A percentile compares a stretch with the other conserved stretches of the same genome.
Conservation (phyloP, 2,797 vertebrate species). For the Myiotriccus ornatus region DNA sequence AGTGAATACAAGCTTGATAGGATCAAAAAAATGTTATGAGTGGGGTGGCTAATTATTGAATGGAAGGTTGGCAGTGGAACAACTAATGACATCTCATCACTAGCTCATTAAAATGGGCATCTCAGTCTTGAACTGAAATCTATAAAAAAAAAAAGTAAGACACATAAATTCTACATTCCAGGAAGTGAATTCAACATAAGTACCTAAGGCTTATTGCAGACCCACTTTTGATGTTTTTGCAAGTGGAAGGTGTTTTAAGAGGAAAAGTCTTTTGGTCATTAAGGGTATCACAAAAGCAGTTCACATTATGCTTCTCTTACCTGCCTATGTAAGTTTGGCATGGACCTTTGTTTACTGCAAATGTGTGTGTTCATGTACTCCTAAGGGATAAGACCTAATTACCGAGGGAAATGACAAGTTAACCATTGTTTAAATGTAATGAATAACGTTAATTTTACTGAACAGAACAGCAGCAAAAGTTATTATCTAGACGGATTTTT, state of each 20-base stretch:
- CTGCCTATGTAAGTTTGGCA: neutral
- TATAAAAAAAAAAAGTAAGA: neutral
- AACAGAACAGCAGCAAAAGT: neutral
- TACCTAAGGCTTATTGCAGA: neutral
- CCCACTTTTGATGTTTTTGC: neutral
- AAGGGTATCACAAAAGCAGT: neutral
- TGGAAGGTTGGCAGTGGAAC: neutral
- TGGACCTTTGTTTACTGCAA: neutral
- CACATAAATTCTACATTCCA: neutral
- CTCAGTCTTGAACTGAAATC: neutral
- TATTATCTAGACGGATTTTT: rapidly evolving
- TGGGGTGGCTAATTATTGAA: neutral
- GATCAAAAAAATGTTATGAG: conserved; percentile 5
- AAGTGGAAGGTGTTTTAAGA: neutral
- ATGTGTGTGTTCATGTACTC: neutral
- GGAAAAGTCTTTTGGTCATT: neutral
- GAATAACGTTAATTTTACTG: neutral
- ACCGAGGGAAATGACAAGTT: neutral
- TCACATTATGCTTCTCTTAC: neutral
- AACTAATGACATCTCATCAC: neutral
- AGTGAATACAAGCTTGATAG: neutral
- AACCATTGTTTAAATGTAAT: neutral
- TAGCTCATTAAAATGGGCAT: neutral
- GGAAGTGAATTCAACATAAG: neutral
- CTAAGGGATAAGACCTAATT: neutral